Conservation (phyloP, 2,888 invertebrate species). For the Julus scandinavius region DNA sequence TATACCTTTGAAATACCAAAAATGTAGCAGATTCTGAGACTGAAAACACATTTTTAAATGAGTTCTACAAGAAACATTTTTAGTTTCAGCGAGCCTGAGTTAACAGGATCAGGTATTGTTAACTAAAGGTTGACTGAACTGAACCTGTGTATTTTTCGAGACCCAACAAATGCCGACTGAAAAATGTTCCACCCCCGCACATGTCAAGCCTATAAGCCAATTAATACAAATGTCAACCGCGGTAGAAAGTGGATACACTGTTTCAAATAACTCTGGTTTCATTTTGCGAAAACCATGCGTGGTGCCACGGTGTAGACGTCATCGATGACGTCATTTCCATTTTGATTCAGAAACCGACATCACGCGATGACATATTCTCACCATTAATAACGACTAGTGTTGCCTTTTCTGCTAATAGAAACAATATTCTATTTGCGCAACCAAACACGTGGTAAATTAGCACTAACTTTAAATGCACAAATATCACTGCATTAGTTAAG, state of each 20-base stretch:
- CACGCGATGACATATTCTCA: background rate
- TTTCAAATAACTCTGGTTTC: slow-evolving; percentile 25
- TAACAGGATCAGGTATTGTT: background rate
- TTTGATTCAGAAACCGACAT: background rate
- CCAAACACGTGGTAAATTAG: background rate
- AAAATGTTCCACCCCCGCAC: background rate
- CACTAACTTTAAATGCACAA: background rate
- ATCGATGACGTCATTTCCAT: slow-evolving; percentile 25
- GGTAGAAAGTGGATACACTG: background rate
- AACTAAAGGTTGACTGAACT: background rate
- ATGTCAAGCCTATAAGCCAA: background rate
- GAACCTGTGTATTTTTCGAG: background rate
- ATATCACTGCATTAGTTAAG: background rate
- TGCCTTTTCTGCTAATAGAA: background rate
- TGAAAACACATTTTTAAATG: too few species aligned
- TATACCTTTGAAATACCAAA: too few species aligned
- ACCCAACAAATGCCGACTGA: background rate
- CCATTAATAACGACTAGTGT: background rate
- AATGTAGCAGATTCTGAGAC: too few species aligned
- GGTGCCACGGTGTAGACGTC: background rate
- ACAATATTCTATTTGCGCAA: background rate
- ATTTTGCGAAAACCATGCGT: background rate
- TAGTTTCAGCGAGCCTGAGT: background rate
- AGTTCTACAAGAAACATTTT: too few species aligned
- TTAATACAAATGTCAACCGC: slow-evolving; percentile 5